Evolutionary conservation across 1,140 invertebrate species (phyloP).

Genomic region (Bombus ignitus): DNA sequence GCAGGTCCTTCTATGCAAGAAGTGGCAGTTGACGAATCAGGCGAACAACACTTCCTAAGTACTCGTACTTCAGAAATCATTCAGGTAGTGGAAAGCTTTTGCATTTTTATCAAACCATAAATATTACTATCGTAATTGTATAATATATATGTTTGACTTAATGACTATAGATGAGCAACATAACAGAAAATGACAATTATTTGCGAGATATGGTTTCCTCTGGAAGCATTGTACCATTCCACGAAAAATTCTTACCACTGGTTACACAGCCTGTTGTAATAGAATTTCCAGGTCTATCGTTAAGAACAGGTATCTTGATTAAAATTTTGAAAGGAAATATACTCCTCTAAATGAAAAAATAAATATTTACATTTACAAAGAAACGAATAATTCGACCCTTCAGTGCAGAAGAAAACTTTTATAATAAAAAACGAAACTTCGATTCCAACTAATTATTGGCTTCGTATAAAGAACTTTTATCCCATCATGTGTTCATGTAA

Average conservation of each 20-base stretch:
- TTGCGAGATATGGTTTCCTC: not conserved
- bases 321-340: not conserved
- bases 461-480: slow-evolving; percentile 37
- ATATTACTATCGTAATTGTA: not conserved
- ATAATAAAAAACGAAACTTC: slow-evolving; percentile 52
- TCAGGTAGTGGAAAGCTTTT: slow-evolving; percentile 6
- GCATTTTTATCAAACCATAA: no score
- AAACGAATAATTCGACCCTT: not conserved
- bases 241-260: not conserved
- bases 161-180: not conserved
- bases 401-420: slow-evolving; percentile 45
- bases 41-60: not conserved
- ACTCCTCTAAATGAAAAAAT: not conserved
- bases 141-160: not conserved
- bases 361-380: not conserved
- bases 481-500: slow-evolving; percentile 30
- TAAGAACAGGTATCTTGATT: slow-evolving; percentile 24
- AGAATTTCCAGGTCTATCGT: slow-evolving; percentile 23
- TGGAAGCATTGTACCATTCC: not conserved
- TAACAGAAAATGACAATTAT: not conserved
- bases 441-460: slow-evolving; percentile 4
- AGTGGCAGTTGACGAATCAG: not conserved
- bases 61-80: slow-evolving; percentile 28
- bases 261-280: slow-evolving; percentile 9
- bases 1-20: not conserved